phyloP scores from a whole-genome alignment of 2,888 invertebrate species.

The Epistrophella euchroma region DNA sequence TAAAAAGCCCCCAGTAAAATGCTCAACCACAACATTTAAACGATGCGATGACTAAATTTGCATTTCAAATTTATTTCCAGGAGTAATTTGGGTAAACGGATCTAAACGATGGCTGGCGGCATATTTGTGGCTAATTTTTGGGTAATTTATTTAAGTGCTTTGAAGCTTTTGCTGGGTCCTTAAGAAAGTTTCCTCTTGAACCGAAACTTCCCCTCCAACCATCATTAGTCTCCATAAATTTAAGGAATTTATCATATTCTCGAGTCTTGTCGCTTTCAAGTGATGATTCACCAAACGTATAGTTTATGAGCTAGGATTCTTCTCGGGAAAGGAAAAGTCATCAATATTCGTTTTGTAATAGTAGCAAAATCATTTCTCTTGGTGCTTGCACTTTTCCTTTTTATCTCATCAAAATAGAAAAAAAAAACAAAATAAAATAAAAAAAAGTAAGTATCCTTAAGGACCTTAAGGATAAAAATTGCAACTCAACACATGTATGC shows the following conservation, averaged over 20 bases:
- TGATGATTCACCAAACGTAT: constrained; percentile 14
- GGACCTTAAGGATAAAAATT: constrained; percentile 43
- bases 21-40: not conserved
- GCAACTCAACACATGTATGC: constrained; percentile 54
- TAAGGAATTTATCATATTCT: constrained; percentile 43
- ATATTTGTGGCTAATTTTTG: constrained; percentile 48
- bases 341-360: constrained; percentile 47
- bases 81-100: constrained; percentile 37
- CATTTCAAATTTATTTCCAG: constrained; percentile 36
- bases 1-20: not conserved
- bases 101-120: constrained; percentile 35
- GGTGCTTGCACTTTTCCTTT: constrained; percentile 55
- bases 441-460: not conserved
- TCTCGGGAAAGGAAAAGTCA: constrained; percentile 16
- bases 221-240: constrained; percentile 50
- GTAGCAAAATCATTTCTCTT: constrained; percentile 41
- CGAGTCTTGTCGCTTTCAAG: not conserved
- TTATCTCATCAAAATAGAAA: constrained; percentile 29
- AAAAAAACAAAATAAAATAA: not conserved
- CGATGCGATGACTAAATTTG: constrained; percentile 23
- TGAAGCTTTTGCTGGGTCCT: not conserved
- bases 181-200: constrained; percentile 14
- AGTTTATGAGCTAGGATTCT: not conserved
- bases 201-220: not conserved
- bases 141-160: constrained; percentile 40